Evolutionary conservation across 2,888 invertebrate genomes (phyloP), one percentile per base, ranked within the genome.

Genomic region (Platycheirus albimanus): DNA sequence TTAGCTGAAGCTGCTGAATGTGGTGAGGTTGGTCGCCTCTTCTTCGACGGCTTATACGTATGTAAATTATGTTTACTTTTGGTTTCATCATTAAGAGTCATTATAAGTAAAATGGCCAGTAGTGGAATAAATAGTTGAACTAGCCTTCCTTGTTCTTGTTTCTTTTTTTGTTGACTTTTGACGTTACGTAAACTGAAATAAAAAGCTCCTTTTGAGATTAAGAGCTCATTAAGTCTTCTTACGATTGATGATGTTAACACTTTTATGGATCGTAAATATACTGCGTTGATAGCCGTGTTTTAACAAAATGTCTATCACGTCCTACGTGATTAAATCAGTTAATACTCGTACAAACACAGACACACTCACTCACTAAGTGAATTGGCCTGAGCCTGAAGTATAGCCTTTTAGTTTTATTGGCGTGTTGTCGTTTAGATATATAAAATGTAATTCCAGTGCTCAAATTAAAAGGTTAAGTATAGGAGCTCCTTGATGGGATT

Each of bases 181-280:
- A 4, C 36, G 11, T 47, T 19, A 17, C 3, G 58, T 20, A 33
- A 4, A 19, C 6, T 33, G 10, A 10, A 7, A n/a, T n/a, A 10
- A 7, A 30, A 11, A 19, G 56, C 24, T 15, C 45, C 30, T 56
- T 10, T 54, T 24, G 17, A 56, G 83, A 72, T 74, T 54, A 74
- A 78, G 67, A 83, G 56, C 43, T 76, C 83, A 72, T 83, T 83
- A 83, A 63, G 69, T 49, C 72, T 78, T 69, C 71, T 72, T 69
- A 69, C 51, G 83, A 74, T 83, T 78, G 83, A 51, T 52, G 43
- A 72, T 78, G 78, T 78, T 83, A 74, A 83, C 78, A 69, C 56
- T 72, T 83, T 83, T 77, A 83, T 78, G 83, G 72, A 19, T 78
- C 83, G 72, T 83, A 83, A 83, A 83, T 69, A 72, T 45, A 66